Evolutionary conservation across 2,888 invertebrate species (phyloP), one percentile per base, ranked within the genome.

Genomic region (Eupsilia transversa): DNA sequence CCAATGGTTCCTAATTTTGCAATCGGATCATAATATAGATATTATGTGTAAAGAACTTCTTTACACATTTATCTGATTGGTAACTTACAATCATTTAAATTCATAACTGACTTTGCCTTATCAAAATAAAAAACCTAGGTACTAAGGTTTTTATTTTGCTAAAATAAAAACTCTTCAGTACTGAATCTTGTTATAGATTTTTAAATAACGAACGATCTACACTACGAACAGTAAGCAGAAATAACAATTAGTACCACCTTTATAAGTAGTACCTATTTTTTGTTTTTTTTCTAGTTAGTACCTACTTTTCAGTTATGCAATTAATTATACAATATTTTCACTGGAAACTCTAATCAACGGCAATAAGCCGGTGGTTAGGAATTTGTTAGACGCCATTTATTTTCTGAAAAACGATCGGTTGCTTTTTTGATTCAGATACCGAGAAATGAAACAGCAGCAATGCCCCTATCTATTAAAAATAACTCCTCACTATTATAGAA

Each of bases 401-500:
- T 82, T 86, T 81, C 82, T 85, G 80, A 82, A 85, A 88, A 87
- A 88, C 87, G 73, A 64, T 69, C 74, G 82, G 78, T 81, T 82
- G 73, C 79, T 87, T 91, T 89, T 89, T 89, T 82, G 77, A 86
- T 82, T 83, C 77, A 72, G 77, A 84, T 90, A 88, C 80, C 78
- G 72, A 79, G 89, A 89, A 89, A 73, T 85, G 72, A 76, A 81
- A 67, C 60, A 79, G 74, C 86, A 89, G 87, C 84, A 87, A 86
- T 82, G 81, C 87, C 87, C 87, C 87, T 85, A 73, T 80, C 77
- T 85, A 85, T 88, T 90, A 88, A 87, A 89, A 90, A 88, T 89
- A 90, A 88, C 85, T 87, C 75, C 72, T 78, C 84, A 86, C 88
- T 91, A 87, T 88, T 85, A 84, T 83, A 85, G 87, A 87, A 89